Conservation (phyloP, 2,113 vertebrate genomes). For the Notarius lentiginosus region DNA sequence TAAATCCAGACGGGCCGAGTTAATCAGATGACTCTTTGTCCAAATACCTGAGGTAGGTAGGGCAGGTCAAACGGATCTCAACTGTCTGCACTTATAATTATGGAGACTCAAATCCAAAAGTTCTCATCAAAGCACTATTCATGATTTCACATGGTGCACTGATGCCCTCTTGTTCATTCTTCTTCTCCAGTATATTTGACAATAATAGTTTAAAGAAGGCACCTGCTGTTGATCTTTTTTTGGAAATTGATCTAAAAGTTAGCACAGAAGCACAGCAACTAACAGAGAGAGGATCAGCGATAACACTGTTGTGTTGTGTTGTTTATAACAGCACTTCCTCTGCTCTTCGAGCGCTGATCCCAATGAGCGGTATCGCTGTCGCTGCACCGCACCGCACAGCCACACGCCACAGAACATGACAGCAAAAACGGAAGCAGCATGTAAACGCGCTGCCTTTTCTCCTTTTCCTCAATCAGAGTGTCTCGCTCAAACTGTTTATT, state of each 20-base stretch:
- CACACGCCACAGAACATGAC: neutral
- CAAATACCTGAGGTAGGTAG: constrained; percentile 2
- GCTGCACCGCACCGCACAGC: neutral
- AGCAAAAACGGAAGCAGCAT: neutral
- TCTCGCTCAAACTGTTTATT: neutral
- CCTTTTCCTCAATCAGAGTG: neutral
- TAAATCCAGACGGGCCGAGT: constrained; percentile 12
- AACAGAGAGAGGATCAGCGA: neutral
- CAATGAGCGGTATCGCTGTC: constrained; percentile 2
- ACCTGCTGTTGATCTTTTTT: neutral
- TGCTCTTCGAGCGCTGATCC: neutral
- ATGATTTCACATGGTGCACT: neutral
- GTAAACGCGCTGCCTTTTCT: neutral
- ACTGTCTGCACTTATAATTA: neutral
- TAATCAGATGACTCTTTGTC: constrained; percentile 26
- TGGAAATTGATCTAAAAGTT: neutral
- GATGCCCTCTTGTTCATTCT: neutral
- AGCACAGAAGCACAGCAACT: neutral
- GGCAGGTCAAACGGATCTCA: neutral
- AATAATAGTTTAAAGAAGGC: too few species aligned
- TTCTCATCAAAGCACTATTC: neutral
- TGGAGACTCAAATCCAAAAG: neutral
- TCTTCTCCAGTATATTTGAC: neutral
- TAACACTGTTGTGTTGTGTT: neutral
- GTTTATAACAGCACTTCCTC: neutral